A percentile compares a stretch with the other conserved stretches of the same genome.
Evolutionary conservation across 2,797 vertebrate species (phyloP).

Genomic region (Malacoctenus gilli): DNA sequence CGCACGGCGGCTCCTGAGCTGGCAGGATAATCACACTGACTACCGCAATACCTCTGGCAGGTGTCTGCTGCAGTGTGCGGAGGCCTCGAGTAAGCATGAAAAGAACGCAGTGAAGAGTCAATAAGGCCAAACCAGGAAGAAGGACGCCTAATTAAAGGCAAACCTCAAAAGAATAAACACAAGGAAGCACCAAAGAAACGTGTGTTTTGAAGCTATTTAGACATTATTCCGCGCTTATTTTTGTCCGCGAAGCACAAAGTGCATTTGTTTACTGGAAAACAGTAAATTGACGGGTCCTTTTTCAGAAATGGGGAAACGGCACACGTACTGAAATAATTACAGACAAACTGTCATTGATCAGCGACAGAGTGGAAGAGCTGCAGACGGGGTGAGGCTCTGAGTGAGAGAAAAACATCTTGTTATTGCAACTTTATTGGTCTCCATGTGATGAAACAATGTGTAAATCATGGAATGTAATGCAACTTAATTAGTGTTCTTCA

Average conservation of each 20-base stretch:
- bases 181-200: constrained; percentile 10
- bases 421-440: not conserved
- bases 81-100: constrained; percentile 4
- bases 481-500: no score
- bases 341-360: constrained; percentile 33
- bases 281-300: constrained; percentile 3
- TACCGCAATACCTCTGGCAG: constrained; percentile 19
- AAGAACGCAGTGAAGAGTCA: constrained; percentile 29
- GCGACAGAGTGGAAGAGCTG: constrained; percentile 15
- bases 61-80: constrained; percentile 10
- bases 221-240: no score
- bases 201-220: not conserved
- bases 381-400: constrained; percentile 3
- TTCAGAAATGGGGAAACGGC: constrained; percentile 13
- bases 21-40: constrained; percentile 12
- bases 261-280: constrained; percentile 13
- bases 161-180: constrained; percentile 11
- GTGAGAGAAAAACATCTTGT: not conserved
- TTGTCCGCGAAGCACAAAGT: no score
- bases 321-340: constrained; percentile 14
- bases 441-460: not conserved
- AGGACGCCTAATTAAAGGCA: constrained; percentile 21
- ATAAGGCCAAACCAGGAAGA: constrained; percentile 8
- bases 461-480: no score
- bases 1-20: constrained; percentile 6